Conservation (phyloP, 2,797 vertebrate genomes). For the Macroramphosus scolopax region DNA sequence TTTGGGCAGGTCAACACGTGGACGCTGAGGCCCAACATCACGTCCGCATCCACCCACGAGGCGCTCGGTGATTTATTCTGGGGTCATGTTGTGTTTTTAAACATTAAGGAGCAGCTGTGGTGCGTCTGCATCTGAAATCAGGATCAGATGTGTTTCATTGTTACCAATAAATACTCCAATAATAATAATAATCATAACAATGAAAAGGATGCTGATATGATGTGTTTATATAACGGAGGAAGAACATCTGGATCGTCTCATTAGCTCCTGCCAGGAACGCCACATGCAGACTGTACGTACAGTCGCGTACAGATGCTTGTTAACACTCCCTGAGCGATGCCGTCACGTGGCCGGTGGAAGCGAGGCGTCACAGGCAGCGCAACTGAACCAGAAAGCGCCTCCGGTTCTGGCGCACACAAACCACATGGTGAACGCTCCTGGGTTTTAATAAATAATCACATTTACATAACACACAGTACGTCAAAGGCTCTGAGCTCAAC, state of each 20-base stretch:
- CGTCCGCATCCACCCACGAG: constrained; percentile 2
- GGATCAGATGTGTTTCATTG: no score
- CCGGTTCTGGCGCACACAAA: constrained; percentile 40
- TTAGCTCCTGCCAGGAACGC: background rate
- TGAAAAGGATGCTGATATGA: no score
- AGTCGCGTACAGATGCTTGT: background rate
- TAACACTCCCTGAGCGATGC: background rate
- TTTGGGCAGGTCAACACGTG: constrained; percentile 45
- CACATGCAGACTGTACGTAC: background rate
- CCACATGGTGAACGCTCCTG: constrained; percentile 34
- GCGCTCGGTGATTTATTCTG: background rate
- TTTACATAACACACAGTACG: constrained; percentile 47
- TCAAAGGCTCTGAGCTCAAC: constrained; percentile 35
- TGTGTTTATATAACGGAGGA: no score
- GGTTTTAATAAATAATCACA: constrained; percentile 48
- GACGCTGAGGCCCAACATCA: constrained; percentile 15
- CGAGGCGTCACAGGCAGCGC: constrained; percentile 24
- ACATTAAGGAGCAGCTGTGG: no score
- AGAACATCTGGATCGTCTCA: constrained; percentile 19
- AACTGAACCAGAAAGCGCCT: constrained; percentile 31
- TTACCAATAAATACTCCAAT: no score
- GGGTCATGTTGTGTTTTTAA: background rate
- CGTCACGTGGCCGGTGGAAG: constrained; percentile 22
- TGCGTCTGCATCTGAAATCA: background rate
- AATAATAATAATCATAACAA: no score